phyloP scores from a whole-genome alignment of 2,888 invertebrate species.

The Erebia aethiops region DNA sequence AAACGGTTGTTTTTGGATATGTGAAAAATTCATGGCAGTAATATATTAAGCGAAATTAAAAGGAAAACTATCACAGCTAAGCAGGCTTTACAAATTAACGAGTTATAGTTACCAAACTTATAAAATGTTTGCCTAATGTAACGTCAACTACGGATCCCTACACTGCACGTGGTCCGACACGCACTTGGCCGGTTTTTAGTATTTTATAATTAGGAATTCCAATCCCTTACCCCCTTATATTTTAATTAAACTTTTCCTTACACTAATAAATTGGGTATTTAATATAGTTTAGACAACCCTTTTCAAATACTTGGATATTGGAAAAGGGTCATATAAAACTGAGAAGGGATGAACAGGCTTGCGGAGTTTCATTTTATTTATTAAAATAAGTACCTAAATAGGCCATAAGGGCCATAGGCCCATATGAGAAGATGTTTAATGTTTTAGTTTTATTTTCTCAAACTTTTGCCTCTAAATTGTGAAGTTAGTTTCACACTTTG shows the following conservation, averaged over 20 bases:
- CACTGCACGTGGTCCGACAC: no score
- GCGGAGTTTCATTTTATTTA: background rate
- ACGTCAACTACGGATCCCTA: no score
- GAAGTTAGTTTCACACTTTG: background rate
- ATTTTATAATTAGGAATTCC: no score
- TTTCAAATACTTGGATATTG: background rate
- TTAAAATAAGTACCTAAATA: conserved; percentile 4
- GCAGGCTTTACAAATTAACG: no score
- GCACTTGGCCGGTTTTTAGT: no score
- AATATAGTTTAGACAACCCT: background rate
- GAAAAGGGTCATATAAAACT: background rate
- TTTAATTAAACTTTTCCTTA: background rate
- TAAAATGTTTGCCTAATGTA: no score
- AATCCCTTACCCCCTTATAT: no score
- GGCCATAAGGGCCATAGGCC: background rate
- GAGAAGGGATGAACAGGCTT: background rate
- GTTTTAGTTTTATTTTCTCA: conserved; percentile 6
- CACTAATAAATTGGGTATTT: background rate
- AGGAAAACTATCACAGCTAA: no score
- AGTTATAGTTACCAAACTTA: no score
- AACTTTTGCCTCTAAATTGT: background rate
- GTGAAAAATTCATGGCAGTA: no score
- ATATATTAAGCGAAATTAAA: no score
- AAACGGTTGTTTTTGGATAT: no score
- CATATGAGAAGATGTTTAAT: background rate